A percentile compares a stretch with the other conserved stretches of the same genome.
phyloP scores from a whole-genome alignment of 2,888 invertebrate genomes.

The Sinelater perroti region DNA sequence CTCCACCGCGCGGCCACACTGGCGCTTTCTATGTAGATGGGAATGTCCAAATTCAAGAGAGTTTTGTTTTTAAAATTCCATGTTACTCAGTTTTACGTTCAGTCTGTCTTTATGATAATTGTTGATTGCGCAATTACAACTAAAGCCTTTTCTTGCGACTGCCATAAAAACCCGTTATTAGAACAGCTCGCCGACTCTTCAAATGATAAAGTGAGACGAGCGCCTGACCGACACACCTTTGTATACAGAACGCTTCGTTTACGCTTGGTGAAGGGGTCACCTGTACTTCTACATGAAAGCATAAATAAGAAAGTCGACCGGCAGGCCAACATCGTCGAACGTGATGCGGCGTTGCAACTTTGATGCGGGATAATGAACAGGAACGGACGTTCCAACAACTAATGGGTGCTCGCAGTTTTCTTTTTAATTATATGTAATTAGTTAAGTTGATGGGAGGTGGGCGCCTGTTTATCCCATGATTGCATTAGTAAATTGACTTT shows the following conservation, averaged over 20 bases:
- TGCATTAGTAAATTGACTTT: not conserved
- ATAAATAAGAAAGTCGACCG: conserved; percentile 6
- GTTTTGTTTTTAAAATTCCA: too few relatives aligned
- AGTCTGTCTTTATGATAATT: not conserved
- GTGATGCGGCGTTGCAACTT: not conserved
- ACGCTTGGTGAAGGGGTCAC: conserved; percentile 13
- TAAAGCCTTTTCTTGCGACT: not conserved
- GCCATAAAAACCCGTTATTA: not conserved
- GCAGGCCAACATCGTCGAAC: not conserved
- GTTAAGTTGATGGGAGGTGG: conserved; percentile 15
- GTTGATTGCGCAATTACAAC: not conserved
- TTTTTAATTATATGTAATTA: too few relatives aligned
- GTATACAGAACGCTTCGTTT: conserved; percentile 14
- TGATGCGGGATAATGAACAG: too few relatives aligned
- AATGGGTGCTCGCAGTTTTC: too few relatives aligned
- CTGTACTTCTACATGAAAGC: conserved; percentile 15
- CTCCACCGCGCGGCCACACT: too few relatives aligned
- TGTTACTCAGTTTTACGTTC: too few relatives aligned
- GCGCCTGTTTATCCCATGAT: too few relatives aligned
- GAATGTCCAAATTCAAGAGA: too few relatives aligned
- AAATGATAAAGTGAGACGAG: conserved; percentile 22
- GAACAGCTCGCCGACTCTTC: not conserved
- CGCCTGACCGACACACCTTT: conserved; percentile 12
- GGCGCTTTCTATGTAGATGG: too few relatives aligned
- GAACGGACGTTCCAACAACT: too few relatives aligned